A percentile compares a stretch with the other conserved stretches of the same genome.
These are phyloP conservation scores for Lepidothrix coronata DNA, from an alignment of 2,113 vertebrate genomes.

Conservation along the genomic window DNA sequence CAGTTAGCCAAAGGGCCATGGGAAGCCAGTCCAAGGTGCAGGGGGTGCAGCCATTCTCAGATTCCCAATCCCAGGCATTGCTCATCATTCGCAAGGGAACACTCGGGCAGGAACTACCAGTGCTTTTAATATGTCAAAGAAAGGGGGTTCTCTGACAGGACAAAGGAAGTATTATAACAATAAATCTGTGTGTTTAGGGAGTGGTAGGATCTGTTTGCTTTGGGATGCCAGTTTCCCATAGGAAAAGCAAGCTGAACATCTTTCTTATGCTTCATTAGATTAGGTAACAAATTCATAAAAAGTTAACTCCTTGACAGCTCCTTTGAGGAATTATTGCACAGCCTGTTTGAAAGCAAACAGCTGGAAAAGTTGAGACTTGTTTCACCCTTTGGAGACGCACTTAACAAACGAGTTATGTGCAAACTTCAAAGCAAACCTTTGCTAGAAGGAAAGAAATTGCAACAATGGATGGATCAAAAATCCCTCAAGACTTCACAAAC, in stretches of 20 bases:
- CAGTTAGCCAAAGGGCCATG: neutral
- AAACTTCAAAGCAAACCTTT: neutral
- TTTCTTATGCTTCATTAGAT: neutral
- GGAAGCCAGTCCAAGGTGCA: neutral
- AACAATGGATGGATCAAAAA: neutral
- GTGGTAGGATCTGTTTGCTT: neutral
- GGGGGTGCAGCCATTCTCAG: neutral
- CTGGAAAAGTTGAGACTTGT: neutral
- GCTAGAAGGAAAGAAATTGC: neutral
- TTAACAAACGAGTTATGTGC: neutral
- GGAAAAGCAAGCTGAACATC: neutral
- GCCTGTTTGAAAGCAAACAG: neutral
- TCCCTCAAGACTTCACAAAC: neutral
- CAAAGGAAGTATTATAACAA: neutral
- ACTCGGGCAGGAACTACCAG: neutral
- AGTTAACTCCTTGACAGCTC: neutral
- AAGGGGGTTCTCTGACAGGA: neutral
- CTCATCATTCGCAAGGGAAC: neutral
- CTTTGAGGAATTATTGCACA: neutral
- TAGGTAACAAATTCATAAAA: neutral
- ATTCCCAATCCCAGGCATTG: neutral
- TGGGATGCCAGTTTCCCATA: neutral
- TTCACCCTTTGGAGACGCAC: neutral
- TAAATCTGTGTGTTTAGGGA: neutral
- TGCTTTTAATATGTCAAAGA: neutral